Evolutionary conservation across 2,888 invertebrate species (phyloP).

Genomic region (Heteropelma amictum): DNA sequence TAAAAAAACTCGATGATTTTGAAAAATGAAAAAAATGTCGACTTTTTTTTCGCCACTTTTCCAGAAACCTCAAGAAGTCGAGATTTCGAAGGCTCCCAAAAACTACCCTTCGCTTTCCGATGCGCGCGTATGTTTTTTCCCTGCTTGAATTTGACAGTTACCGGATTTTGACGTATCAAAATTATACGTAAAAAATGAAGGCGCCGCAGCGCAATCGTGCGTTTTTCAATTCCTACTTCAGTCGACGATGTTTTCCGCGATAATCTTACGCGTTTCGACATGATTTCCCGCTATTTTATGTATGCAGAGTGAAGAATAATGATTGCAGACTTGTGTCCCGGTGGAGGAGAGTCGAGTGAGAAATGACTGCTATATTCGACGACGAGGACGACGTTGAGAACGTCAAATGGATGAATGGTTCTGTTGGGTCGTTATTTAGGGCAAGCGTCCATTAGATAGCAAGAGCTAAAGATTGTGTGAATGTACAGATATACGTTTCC

Average conservation of each 20-base stretch:
- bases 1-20: too few species aligned
- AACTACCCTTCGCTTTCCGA: too few species aligned
- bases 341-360: background rate
- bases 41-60: too few species aligned
- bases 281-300: background rate
- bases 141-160: too few species aligned
- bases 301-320: slow-evolving; percentile 32
- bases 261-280: background rate
- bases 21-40: too few species aligned
- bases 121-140: too few species aligned
- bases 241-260: background rate
- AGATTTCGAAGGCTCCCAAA: too few species aligned
- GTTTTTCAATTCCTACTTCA: too few species aligned
- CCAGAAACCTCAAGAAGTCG: too few species aligned
- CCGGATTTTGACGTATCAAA: too few species aligned
- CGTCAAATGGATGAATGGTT: slow-evolving; percentile 60
- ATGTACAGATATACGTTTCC: slow-evolving; percentile 46
- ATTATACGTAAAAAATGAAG: too few species aligned
- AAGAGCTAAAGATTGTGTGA: slow-evolving; percentile 26
- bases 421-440: slow-evolving; percentile 72
- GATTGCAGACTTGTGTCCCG: slow-evolving; percentile 4
- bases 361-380: background rate
- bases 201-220: too few species aligned
- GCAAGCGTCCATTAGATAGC: slow-evolving; percentile 67
- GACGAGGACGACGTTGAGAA: slow-evolving; percentile 6